Conservation (phyloP, 2,888 invertebrate species). For the Aphidoletes aphidimyza region DNA sequence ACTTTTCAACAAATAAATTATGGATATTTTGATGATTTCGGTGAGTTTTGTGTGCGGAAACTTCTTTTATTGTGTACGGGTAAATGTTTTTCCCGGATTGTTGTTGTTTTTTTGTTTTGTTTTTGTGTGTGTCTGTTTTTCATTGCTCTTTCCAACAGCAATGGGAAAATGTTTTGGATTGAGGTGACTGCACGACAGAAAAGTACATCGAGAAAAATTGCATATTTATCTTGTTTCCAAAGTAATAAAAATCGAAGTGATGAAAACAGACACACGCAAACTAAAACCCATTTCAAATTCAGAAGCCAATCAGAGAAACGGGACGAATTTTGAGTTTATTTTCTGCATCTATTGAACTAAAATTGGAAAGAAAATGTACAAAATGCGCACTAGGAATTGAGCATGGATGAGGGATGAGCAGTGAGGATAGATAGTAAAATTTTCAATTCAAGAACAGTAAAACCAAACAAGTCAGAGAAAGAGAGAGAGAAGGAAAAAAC, state of each 20-base stretch:
- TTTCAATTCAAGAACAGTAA: conserved; percentile 27
- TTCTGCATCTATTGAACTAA: conserved; percentile 4
- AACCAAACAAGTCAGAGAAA: not conserved
- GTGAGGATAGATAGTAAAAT: not conserved
- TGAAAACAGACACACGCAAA: conserved; percentile 43
- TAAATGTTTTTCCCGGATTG: not conserved
- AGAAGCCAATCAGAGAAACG: conserved; percentile 25
- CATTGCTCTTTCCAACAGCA: not conserved
- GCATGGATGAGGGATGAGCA: not conserved
- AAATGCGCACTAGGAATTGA: not conserved
- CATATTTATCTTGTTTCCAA: conserved; percentile 49
- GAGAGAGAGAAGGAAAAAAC: not conserved
- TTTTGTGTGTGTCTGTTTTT: not conserved
- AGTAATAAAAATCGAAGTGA: conserved; percentile 43
- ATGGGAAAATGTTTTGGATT: not conserved
- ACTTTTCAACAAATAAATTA: conserved; percentile 14
- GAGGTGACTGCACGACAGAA: not conserved
- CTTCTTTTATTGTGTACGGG: not conserved
- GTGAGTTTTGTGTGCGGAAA: conserved; percentile 11
- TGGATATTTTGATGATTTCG: conserved; percentile 45
- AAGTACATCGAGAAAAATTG: conserved; percentile 10
- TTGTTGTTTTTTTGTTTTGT: not conserved
- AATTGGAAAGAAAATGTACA: not conserved
- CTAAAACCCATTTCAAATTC: conserved; percentile 12
- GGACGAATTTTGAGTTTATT: not conserved